Conservation (phyloP, 2,113 vertebrate species). For the Accipiter virgatus region DNA sequence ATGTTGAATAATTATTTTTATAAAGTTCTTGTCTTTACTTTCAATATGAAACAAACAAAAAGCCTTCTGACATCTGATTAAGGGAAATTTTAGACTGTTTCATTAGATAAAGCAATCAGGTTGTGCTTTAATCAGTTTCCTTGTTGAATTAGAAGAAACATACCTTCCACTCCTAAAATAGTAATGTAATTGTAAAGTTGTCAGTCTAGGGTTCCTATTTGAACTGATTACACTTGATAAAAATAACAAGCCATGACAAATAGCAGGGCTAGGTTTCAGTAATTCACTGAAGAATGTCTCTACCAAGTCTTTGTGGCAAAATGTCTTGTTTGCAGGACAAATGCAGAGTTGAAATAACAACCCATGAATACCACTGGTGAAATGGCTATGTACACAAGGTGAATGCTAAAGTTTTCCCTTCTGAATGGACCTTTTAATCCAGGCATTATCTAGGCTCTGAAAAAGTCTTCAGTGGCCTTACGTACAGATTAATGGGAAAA, state of each 20-base stretch:
- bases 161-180: conserved; percentile 45
- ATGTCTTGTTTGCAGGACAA: conserved; percentile 76
- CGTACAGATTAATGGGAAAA: conserved; percentile 75
- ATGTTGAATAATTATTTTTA: neutral
- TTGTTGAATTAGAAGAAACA: conserved; percentile 47
- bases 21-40: neutral
- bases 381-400: conserved; percentile 78
- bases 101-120: neutral
- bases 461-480: conserved; percentile 70
- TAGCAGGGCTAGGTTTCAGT: conserved; percentile 60
- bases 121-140: conserved; percentile 27
- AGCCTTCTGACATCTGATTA: neutral
- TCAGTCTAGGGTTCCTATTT: conserved; percentile 46
- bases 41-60: neutral
- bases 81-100: neutral
- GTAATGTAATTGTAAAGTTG: conserved; percentile 45
- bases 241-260: conserved; percentile 72
- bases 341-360: conserved; percentile 78
- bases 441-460: conserved; percentile 71
- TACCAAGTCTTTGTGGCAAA: conserved; percentile 71
- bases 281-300: conserved; percentile 70
- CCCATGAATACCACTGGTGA: conserved; percentile 72
- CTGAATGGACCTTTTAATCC: conserved; percentile 76
- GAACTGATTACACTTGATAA: conserved; percentile 69
- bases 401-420: conserved; percentile 75